Base-by-base conservation (phyloP, 1,140 invertebrate species). In the Atopsyche davidsoni region DNA sequence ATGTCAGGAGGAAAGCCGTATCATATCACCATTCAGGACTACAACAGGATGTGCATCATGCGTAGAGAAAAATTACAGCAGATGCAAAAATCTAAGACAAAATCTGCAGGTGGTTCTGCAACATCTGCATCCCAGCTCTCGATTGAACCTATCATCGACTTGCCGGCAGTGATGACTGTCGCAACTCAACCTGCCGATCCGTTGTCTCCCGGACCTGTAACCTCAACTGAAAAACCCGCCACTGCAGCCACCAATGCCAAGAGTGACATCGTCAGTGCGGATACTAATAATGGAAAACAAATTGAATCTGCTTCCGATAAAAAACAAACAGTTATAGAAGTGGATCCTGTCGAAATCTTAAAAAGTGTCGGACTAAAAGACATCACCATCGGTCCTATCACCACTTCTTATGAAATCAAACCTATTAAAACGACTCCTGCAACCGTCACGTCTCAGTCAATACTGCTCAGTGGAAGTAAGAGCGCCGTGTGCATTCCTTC, bases 31-130 rank as follows among this genome's bases (percentile, higher is more conserved):
- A 72, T 82, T 21, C 77, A 81, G 46, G 81, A 83, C 59, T 83
- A 83, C 67, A 82, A 83, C 59, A 79, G 79, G 53, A 81, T 83
- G 80, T 82, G 80, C 59, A 73, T 80, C 13, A 74, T 82, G 53
- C 73, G 80, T 1, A 65, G 78, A 2, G 79, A 80, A 57, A 79
- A 81, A 50, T 67, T 81, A 40, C 71, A 79, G 52, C 75, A 77
- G 3, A 70, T 79, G 24, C 73, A 77, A 46, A 70, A 75, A 62
- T 62, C 69, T 28, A 67, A 76, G 17, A n/a, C n/a, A n/a, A n/a
- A n/a, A n/a, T n/a, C n/a, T n/a, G n/a, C n/a, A n/a, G n/a, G n/a
- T n/a, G n/a, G n/a, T n/a, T n/a, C n/a, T n/a, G n/a, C n/a, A n/a
- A n/a, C n/a, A n/a, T n/a, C n/a, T n/a, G n/a, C n/a, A n/a, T n/a